phyloP scores from a whole-genome alignment of 2,888 invertebrate genomes.

The Lasioglossum pauxillum region DNA sequence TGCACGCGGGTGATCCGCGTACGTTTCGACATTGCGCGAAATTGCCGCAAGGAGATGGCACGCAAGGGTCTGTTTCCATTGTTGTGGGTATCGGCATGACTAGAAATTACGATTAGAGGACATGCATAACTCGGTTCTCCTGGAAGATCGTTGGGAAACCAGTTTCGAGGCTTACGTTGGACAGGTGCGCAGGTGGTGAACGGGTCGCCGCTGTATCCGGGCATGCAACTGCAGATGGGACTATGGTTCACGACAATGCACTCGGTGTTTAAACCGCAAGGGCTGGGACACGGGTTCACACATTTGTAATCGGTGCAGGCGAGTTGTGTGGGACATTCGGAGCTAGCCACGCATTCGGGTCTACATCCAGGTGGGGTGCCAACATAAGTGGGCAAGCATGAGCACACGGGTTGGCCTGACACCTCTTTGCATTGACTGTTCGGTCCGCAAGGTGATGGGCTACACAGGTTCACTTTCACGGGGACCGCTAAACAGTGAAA shows the following conservation, averaged over 20 bases:
- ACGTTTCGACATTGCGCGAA: conserved; percentile 88
- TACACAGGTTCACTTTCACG: conserved; percentile 85
- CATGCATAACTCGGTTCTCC: neutral
- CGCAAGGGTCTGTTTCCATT: conserved; percentile 86
- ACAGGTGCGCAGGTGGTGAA: conserved; percentile 82
- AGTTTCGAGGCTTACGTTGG: conserved; percentile 74
- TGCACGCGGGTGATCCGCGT: conserved; percentile 84
- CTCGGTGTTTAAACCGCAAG: conserved; percentile 86
- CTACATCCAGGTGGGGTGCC: conserved; percentile 88
- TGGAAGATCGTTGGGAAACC: neutral
- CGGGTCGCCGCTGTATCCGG: conserved; percentile 85
- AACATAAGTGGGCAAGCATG: conserved; percentile 87
- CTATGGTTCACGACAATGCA: conserved; percentile 86
- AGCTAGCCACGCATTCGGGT: conserved; percentile 88
- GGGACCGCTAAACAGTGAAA: conserved; percentile 20
- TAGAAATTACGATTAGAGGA: conserved; percentile 23
- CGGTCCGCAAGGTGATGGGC: conserved; percentile 89
- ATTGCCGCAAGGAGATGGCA: conserved; percentile 90
- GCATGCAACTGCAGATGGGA: conserved; percentile 85
- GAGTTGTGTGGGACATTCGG: conserved; percentile 87
- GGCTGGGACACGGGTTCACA: conserved; percentile 87
- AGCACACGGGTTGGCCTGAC: conserved; percentile 87
- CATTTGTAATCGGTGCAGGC: conserved; percentile 89
- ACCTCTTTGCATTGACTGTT: conserved; percentile 88
- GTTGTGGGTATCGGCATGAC: conserved; percentile 86